These are phyloP conservation scores for Heterocephalus glaber DNA, from an alignment of 2,113 vertebrate genomes.

Conservation along the genomic window DNA sequence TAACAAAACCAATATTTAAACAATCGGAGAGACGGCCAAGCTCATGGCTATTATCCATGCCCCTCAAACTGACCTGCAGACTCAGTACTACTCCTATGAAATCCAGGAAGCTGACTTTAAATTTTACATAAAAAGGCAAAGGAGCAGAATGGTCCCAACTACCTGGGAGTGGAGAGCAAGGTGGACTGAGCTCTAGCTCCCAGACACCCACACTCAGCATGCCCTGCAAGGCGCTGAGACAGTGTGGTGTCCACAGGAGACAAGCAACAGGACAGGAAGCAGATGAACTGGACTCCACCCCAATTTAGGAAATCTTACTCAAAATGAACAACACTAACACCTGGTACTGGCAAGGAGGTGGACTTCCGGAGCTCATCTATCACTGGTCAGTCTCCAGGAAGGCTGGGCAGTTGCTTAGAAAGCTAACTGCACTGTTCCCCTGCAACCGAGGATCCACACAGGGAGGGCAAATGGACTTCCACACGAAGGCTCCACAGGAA, in stretches of 20 bases:
- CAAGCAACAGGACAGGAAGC: neutral
- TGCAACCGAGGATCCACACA: neutral
- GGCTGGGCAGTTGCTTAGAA: neutral
- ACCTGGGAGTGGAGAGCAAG: neutral
- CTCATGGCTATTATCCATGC: fast-evolving
- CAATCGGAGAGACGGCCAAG: no score
- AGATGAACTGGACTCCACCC: no score
- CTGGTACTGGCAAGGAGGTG: neutral
- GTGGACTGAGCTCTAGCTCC: neutral
- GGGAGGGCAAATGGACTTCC: no score
- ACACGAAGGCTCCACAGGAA: neutral
- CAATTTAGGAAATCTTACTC: neutral
- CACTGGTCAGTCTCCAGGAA: neutral
- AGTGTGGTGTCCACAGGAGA: no score
- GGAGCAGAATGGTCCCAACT: neutral
- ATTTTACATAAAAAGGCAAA: neutral
- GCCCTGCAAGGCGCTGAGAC: neutral
- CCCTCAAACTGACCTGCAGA: neutral
- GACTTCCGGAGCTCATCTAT: neutral
- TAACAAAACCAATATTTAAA: no score
- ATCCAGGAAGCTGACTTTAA: neutral
- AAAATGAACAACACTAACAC: neutral
- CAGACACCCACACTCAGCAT: neutral
- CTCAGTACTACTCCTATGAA: neutral
- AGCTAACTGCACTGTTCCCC: neutral